A percentile compares a stretch with the other conserved stretches of the same genome.
Evolutionary conservation across 2,113 vertebrate species (phyloP).

Genomic region (Parus major): DNA sequence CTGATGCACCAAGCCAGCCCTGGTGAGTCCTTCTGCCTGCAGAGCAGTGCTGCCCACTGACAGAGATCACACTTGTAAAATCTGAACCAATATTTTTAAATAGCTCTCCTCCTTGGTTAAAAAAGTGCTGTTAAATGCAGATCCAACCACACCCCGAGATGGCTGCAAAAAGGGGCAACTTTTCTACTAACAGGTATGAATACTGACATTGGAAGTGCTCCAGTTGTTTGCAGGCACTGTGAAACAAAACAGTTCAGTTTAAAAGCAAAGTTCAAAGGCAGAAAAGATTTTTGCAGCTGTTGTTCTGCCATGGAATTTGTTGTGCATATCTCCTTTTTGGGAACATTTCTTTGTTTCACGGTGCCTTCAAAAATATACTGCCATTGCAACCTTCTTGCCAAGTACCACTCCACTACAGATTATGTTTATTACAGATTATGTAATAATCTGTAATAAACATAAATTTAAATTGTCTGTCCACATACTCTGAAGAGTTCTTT

Average conservation of each 20-base stretch:
- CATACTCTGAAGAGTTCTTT: not conserved
- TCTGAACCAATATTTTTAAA: not conserved
- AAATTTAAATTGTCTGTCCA: not conserved
- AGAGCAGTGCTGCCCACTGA: not conserved
- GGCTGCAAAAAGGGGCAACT: not conserved
- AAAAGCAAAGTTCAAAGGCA: conserved; percentile 18
- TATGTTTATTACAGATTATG: not conserved
- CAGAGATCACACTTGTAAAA: not conserved
- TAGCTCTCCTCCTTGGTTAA: not conserved
- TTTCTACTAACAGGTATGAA: not conserved
- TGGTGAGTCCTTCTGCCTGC: not conserved
- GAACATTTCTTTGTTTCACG: not conserved
- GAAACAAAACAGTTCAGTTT: conserved; percentile 3
- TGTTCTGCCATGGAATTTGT: conserved; percentile 26
- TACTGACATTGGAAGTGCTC: not conserved
- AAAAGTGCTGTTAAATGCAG: not conserved
- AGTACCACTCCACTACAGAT: not conserved
- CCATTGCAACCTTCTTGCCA: not conserved
- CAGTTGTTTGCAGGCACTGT: not conserved
- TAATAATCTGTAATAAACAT: too few species aligned
- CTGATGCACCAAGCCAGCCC: not conserved
- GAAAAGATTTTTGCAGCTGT: conserved; percentile 33
- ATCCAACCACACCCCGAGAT: rapidly evolving
- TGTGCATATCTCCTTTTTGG: conserved; percentile 5
- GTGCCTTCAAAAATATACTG: conserved; percentile 10